These are phyloP conservation scores for Chlamydotis undulata DNA, from an alignment of 2,113 vertebrate species.

Conservation along the genomic window DNA sequence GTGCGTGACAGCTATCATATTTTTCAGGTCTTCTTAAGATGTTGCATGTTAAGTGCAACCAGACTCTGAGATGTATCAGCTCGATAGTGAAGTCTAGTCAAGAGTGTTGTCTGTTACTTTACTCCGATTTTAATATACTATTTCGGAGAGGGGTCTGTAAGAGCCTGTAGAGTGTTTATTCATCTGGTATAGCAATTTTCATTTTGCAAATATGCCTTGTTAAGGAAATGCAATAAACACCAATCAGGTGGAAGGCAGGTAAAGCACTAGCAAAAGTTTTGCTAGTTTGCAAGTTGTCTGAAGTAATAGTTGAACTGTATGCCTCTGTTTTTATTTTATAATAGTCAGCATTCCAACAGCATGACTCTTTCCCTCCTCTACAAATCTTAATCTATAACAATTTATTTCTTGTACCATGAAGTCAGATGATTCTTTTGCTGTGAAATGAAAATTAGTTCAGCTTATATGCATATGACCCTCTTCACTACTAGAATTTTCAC, in stretches of 20 bases:
- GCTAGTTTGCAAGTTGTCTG: background rate
- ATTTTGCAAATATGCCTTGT: background rate
- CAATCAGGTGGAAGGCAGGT: background rate
- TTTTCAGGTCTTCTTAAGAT: background rate
- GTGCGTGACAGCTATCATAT: background rate
- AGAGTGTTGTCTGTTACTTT: background rate
- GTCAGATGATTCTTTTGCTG: background rate
- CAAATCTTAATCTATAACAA: background rate
- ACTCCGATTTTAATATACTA: background rate
- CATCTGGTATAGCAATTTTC: background rate
- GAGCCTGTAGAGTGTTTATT: background rate
- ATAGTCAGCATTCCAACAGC: background rate
- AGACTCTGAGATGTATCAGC: background rate
- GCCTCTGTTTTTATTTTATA: background rate
- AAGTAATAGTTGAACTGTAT: background rate
- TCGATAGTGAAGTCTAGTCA: background rate
- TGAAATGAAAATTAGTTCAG: background rate
- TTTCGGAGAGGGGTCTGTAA: background rate
- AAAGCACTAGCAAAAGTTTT: background rate
- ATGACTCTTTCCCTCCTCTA: background rate
- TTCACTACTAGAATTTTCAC: background rate
- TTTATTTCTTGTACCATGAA: background rate
- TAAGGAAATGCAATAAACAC: background rate
- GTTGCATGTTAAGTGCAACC: background rate
- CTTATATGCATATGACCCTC: background rate